Evolutionary conservation across 1,140 invertebrate genomes (phyloP), one percentile per base, ranked within the genome.

Genomic region (Colletes gigas): DNA sequence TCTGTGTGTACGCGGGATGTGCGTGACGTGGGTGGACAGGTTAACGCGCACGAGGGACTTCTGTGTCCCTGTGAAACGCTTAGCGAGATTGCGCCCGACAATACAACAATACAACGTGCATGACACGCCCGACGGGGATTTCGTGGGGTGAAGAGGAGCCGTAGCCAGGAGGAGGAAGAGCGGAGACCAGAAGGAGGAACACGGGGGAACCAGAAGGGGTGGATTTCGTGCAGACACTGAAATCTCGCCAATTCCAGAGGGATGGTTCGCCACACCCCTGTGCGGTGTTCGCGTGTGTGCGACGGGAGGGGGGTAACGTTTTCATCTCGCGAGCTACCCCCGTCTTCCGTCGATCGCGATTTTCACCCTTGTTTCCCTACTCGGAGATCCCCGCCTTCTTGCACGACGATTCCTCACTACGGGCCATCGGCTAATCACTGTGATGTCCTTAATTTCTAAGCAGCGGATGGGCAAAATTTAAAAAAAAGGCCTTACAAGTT

Each of bases 21-120:
- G 86, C 87, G 82, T 85, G 85, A 89, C 89, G 90, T 90, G 90
- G 91, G 90, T 91, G 91, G 91, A 92, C 91, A 92, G 92, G 90
- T 92, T 92, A 91, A 90, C 89, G 89, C 90, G 74, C 19, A 68
- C 78, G 82, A 67, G 89, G 86, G 88, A 88, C 78, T 81, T 83
- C 84, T 87, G 87, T 87, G 89, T 87, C 87, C 89, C 86, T 83
- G 90, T 89, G 91, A 93, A 93, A 91, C 93, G 93, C 92, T 93
- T 93, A 93, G 93, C 89, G 92, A 92, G 90, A 93, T 93, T 93
- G 93, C 93, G 90, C 87, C 88, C 91, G 93, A 93, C 92, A 93
- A 93, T 92, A 91, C 91, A 89, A 93, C 91, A 93, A 93, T 93
- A 90, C 91, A 89, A 87, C 89, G 89, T 91, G 89, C 90, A 91